Conservation (phyloP, 2,888 invertebrate genomes). For the Epirrita christyi region DNA sequence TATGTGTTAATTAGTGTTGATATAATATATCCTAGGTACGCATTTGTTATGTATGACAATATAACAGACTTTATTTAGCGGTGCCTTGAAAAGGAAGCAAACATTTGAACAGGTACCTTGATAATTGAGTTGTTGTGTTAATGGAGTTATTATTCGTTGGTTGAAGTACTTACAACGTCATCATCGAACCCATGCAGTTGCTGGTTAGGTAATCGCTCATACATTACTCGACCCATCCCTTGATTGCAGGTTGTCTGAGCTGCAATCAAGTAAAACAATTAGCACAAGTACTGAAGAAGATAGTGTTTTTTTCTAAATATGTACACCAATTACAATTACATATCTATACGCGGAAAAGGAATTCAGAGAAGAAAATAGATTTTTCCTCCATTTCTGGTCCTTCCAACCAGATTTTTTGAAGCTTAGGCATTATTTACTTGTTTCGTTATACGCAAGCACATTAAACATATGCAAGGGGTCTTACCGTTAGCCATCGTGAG, state of each 20-base stretch:
- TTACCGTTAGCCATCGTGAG: constrained; percentile 93
- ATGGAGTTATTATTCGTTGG: background rate
- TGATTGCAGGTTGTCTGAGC: constrained; percentile 96
- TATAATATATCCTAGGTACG: constrained; percentile 7
- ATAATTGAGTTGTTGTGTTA: constrained; percentile 29
- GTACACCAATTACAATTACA: no score
- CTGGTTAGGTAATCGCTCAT: constrained; percentile 94
- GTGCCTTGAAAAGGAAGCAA: constrained; percentile 21
- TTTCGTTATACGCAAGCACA: no score
- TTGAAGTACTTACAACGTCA: constrained; percentile 88
- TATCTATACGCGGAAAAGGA: background rate
- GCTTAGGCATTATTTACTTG: no score
- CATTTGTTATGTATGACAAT: constrained; percentile 24
- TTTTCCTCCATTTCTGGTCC: background rate
- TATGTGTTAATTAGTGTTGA: constrained; percentile 20
- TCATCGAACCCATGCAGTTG: constrained; percentile 95
- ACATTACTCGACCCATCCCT: constrained; percentile 94
- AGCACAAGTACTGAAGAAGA: no score
- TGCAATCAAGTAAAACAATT: constrained; percentile 67
- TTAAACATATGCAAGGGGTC: no score
- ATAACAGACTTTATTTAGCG: constrained; percentile 20
- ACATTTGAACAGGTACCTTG: constrained; percentile 17
- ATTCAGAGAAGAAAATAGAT: background rate
- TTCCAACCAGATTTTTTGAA: constrained; percentile 4
- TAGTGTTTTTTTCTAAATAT: no score